phyloP scores from a whole-genome alignment of 2,113 vertebrate species.

The Neogale vison region DNA sequence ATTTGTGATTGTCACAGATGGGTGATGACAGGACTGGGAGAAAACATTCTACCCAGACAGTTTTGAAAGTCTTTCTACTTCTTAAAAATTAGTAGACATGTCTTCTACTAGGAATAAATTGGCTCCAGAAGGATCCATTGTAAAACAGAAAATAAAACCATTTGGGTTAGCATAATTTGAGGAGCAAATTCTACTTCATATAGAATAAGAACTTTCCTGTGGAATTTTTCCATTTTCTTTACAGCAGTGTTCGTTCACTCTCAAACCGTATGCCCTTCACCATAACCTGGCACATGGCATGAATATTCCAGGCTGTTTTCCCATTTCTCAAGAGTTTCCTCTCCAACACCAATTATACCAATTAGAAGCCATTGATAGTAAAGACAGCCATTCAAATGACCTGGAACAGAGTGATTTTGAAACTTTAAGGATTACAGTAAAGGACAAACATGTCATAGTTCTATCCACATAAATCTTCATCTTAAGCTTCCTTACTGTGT shows the following conservation, averaged over 20 bases:
- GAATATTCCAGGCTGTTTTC: background rate
- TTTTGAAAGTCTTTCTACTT: background rate
- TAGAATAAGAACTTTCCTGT: background rate
- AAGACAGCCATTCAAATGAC: background rate
- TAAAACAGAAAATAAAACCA: slow-evolving; percentile 29
- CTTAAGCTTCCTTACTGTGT: background rate
- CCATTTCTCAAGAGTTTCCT: background rate
- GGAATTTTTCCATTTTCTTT: background rate
- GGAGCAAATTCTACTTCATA: background rate
- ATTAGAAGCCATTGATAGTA: background rate
- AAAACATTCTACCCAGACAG: background rate
- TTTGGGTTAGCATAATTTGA: background rate
- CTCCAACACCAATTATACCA: background rate
- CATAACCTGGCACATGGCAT: background rate
- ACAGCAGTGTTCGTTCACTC: background rate
- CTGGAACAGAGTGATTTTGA: slow-evolving; percentile 17
- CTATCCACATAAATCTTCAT: slow-evolving; percentile 44
- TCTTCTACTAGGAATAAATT: background rate
- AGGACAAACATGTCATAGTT: background rate
- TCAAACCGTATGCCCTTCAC: background rate
- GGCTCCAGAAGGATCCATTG: background rate
- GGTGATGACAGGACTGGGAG: background rate
- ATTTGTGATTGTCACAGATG: background rate
- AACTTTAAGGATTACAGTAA: background rate
- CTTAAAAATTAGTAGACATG: background rate